Evolutionary conservation across 1,140 invertebrate species (phyloP).

Genomic region (Drosophila funebris): DNA sequence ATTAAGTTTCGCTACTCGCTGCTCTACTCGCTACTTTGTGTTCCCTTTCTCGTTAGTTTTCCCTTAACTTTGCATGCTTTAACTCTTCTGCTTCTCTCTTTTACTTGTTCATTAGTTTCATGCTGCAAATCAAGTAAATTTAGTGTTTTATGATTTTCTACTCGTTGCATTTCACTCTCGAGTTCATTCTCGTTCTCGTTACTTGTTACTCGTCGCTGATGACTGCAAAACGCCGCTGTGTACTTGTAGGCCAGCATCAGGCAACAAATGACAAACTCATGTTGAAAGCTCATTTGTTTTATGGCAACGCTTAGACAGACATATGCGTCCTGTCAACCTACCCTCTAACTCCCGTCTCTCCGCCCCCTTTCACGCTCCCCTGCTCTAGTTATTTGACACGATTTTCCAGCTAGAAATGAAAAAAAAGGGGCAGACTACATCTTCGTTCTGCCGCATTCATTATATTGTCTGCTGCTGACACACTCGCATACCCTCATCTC

Average conservation of each 20-base stretch:
- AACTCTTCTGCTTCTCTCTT: not conserved
- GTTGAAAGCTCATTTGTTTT: conserved; percentile 78
- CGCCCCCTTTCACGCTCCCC: not conserved
- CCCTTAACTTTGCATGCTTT: no score
- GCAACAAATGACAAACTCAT: conserved; percentile 75
- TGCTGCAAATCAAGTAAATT: not conserved
- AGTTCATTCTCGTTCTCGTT: not conserved
- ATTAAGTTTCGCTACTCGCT: not conserved
- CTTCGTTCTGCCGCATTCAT: conserved; percentile 60
- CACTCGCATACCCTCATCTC: not conserved
- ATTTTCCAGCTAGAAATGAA: conserved; percentile 51
- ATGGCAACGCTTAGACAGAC: conserved; percentile 67
- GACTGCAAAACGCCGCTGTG: conserved; percentile 46
- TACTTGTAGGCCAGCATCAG: conserved; percentile 16
- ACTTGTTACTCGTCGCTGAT: not conserved
- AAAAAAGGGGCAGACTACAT: conserved; percentile 51
- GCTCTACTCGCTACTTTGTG: not conserved
- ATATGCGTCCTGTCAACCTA: conserved; percentile 45
- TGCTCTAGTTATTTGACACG: conserved; percentile 77
- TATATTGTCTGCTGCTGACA: conserved; percentile 51
- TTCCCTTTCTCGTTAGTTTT: no score
- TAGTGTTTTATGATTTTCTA: not conserved
- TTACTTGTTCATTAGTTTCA: not conserved
- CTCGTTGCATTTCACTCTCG: not conserved
- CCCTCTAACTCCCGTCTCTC: not conserved